These are phyloP conservation scores for Ceuthmochares aereus DNA, from an alignment of 2,113 vertebrate genomes.

Conservation along the genomic window DNA sequence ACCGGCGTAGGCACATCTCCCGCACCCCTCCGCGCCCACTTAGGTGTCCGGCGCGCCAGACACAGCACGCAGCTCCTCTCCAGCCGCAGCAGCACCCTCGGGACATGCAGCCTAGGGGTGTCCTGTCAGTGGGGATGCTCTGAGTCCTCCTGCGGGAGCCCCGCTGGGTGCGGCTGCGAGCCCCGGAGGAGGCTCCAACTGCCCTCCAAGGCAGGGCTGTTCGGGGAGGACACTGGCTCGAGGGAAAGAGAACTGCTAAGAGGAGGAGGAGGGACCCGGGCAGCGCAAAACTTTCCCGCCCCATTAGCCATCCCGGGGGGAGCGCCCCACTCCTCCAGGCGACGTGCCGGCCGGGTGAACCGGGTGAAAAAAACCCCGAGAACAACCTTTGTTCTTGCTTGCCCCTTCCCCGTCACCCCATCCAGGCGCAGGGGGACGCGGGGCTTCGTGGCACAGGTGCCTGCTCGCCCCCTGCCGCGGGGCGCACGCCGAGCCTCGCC, in stretches of 20 bases:
- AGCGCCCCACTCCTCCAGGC: accelerated
- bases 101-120: accelerated
- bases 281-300: not conserved
- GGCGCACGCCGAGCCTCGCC: not conserved
- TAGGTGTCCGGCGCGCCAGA: no score
- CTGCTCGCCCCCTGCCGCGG: not conserved
- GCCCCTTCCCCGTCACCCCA: no score
- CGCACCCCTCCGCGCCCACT: not conserved
- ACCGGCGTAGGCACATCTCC: not conserved
- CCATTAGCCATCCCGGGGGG: accelerated
- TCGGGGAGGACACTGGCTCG: not conserved
- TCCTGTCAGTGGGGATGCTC: not conserved
- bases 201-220: not conserved
- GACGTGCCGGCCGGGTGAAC: not conserved
- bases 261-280: no score
- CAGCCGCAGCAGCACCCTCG: not conserved
- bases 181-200: not conserved
- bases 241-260: not conserved
- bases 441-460: not conserved
- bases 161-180: not conserved
- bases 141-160: not conserved
- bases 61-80: not conserved
- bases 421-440: no score
- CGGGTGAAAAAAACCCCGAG: not conserved
- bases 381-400: conserved; percentile 49